Evolutionary conservation across 2,113 vertebrate species (phyloP).

Genomic region (Charina bottae): DNA sequence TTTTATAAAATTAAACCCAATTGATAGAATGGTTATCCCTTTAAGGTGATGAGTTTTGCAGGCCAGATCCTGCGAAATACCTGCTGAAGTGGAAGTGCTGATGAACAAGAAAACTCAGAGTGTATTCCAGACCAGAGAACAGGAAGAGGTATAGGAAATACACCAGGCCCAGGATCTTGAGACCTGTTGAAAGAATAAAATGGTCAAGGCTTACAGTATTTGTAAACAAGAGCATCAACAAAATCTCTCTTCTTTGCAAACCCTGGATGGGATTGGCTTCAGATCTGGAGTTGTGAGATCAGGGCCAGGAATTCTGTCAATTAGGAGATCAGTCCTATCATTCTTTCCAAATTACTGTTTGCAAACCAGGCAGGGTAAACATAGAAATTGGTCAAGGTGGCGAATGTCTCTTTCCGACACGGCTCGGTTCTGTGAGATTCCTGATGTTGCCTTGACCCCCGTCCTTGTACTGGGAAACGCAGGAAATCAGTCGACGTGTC

Average conservation of each 20-base stretch:
- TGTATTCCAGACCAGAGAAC: slow-evolving; percentile 95
- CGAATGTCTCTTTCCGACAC: too few relatives aligned
- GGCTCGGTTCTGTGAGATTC: too few relatives aligned
- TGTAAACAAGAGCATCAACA: background rate
- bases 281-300: background rate
- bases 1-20: background rate
- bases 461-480: too few relatives aligned
- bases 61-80: slow-evolving; percentile 60
- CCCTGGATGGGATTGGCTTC: too few relatives aligned
- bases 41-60: background rate
- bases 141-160: slow-evolving; percentile 96
- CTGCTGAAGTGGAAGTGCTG: slow-evolving; percentile 95
- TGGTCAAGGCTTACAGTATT: background rate
- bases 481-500: too few relatives aligned
- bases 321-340: background rate
- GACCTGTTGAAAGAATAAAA: slow-evolving; percentile 55
- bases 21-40: background rate
- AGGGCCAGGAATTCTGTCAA: background rate
- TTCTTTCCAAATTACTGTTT: background rate
- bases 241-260: background rate
- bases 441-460: too few relatives aligned
- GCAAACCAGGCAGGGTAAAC: background rate
- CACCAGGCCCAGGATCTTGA: slow-evolving; percentile 83
- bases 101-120: slow-evolving; percentile 91
- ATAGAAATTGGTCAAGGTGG: background rate